Conservation (phyloP, 2,113 vertebrate genomes). For the Plestiodon gilberti region DNA sequence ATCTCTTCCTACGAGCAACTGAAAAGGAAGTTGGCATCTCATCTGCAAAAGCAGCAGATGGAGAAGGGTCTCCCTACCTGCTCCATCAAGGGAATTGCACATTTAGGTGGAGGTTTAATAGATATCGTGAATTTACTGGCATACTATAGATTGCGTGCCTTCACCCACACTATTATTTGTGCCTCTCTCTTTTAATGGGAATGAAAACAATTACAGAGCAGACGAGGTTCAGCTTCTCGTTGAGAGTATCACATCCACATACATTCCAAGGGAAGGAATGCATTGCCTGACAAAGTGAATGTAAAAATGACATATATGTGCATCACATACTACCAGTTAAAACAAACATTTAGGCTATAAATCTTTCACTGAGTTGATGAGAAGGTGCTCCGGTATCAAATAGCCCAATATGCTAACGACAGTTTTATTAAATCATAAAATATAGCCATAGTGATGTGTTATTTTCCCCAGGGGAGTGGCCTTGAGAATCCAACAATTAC, state of each 20-base stretch:
- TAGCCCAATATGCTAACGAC: conserved; percentile 40
- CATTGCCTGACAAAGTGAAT: conserved; percentile 57
- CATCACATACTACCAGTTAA: conserved; percentile 60
- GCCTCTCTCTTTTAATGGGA: conserved; percentile 75
- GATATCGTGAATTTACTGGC: conserved; percentile 76
- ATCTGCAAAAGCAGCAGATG: conserved; percentile 79
- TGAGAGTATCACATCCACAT: conserved; percentile 48
- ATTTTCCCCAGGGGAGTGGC: conserved; percentile 32
- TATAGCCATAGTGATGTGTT: conserved; percentile 28
- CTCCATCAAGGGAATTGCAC: conserved; percentile 77
- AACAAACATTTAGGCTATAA: conserved; percentile 63
- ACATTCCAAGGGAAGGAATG: conserved; percentile 45
- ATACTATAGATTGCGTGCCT: conserved; percentile 70
- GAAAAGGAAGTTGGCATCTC: conserved; percentile 80
- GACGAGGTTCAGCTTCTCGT: conserved; percentile 63
- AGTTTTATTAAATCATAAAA: conserved; percentile 47
- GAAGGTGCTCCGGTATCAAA: conserved; percentile 51
- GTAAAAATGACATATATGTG: conserved; percentile 56
- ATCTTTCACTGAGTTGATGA: conserved; percentile 56
- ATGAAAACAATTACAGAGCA: conserved; percentile 76
- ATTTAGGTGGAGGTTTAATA: conserved; percentile 77
- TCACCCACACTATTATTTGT: conserved; percentile 71
- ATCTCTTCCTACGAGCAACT: conserved; percentile 66
- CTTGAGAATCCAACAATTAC: conserved; percentile 31
- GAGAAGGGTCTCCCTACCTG: conserved; percentile 72